Conservation (phyloP, 64 coral and sea anemone genomes). For the Trachythela sp. region DNA sequence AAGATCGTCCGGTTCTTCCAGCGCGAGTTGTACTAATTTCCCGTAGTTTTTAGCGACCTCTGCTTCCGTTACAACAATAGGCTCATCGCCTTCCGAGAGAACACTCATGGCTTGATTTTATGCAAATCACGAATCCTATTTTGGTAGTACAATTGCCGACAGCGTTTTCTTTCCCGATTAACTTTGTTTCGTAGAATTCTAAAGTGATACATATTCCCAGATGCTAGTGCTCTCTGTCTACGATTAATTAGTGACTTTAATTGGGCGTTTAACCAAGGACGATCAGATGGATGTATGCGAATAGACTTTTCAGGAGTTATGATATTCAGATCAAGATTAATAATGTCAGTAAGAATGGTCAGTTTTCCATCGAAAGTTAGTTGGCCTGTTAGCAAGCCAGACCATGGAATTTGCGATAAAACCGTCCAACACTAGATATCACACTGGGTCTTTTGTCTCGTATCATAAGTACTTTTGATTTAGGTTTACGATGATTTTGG, state of each 20-base stretch:
- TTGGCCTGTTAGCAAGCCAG: not conserved
- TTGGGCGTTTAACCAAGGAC: not conserved
- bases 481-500: too few relatives aligned
- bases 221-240: conserved; percentile 33
- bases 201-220: conserved; percentile 31
- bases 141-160: too few relatives aligned
- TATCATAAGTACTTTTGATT: too few relatives aligned
- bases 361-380: conserved; percentile 20
- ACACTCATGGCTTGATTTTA: not conserved
- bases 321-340: conserved; percentile 11
- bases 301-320: conserved; percentile 10
- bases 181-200: conserved; percentile 18
- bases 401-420: conserved; percentile 1
- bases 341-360: not conserved
- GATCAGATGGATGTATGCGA: not conserved
- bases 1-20: too few relatives aligned
- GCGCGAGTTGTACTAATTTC: too few relatives aligned
- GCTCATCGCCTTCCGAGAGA: too few relatives aligned
- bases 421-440: conserved; percentile 14
- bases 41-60: too few relatives aligned
- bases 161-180: too few relatives aligned
- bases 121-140: not conserved
- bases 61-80: conserved; percentile 29
- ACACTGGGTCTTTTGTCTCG: too few relatives aligned
- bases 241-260: conserved; percentile 20